Conservation (phyloP, 2,888 invertebrate genomes). For the Heliothis peltigera region DNA sequence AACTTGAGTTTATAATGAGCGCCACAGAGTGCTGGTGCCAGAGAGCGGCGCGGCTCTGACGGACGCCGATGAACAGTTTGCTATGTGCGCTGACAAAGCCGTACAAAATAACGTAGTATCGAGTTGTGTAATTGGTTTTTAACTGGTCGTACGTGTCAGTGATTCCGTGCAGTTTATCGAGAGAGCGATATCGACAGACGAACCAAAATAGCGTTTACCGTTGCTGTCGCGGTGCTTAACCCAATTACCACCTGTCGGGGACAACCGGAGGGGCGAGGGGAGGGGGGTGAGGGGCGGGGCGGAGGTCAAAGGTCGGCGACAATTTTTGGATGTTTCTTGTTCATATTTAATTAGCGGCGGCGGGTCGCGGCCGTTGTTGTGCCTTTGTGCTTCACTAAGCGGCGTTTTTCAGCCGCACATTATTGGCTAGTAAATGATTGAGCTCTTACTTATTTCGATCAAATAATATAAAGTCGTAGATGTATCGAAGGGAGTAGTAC, state of each 20-base stretch:
- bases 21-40: neutral
- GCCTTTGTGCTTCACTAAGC: conserved; percentile 44
- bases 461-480: conserved; percentile 5
- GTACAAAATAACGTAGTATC: conserved; percentile 11
- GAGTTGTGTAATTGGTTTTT: conserved; percentile 36
- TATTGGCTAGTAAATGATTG: conserved; percentile 34
- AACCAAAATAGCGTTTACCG: conserved; percentile 45
- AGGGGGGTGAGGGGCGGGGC: neutral
- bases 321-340: conserved; percentile 58
- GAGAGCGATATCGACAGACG: conserved; percentile 34
- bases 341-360: conserved; percentile 55
- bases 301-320: conserved; percentile 39
- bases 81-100: conserved; percentile 9
- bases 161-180: conserved; percentile 43
- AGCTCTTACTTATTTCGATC: neutral
- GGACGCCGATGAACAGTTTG: conserved; percentile 1
- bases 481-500: neutral
- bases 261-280: neutral
- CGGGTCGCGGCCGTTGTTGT: conserved; percentile 32
- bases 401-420: conserved; percentile 20
- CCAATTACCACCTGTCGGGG: conserved; percentile 52
- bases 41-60: neutral
- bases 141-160: conserved; percentile 33
- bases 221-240: conserved; percentile 49
- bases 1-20: conserved; percentile 9